phyloP scores from a whole-genome alignment of 53 echinoderm and acorn worm species.

The Zoroaster sp. region DNA sequence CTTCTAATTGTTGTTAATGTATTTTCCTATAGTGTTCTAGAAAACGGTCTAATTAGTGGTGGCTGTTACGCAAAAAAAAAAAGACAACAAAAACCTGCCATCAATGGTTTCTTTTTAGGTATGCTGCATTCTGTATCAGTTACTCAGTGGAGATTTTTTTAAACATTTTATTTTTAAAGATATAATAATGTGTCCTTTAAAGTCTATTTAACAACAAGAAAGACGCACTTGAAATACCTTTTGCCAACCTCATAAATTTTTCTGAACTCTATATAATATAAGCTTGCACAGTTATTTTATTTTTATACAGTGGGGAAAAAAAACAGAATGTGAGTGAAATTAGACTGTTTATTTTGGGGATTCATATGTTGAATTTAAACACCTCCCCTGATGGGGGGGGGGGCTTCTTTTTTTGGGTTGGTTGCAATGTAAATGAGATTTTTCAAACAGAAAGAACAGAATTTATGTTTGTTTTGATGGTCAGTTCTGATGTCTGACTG shows the following conservation, averaged over 20 bases:
- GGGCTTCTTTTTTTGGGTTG: not conserved
- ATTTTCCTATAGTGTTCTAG: not conserved
- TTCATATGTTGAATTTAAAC: not conserved
- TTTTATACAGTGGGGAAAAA: constrained; percentile 36
- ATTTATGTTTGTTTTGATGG: not conserved
- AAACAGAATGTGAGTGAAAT: not conserved
- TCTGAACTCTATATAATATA: constrained; percentile 13
- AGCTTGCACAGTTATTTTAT: constrained; percentile 42
- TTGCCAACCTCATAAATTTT: not conserved
- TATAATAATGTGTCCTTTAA: not conserved
- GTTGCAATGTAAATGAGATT: constrained; percentile 37
- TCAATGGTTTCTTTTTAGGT: not conserved
- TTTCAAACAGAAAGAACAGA: not conserved
- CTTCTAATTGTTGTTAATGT: not conserved
- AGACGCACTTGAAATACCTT: not conserved
- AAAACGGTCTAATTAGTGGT: not conserved
- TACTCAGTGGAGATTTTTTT: not conserved
- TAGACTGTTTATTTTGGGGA: not conserved
- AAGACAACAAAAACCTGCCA: not conserved
- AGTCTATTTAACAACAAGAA: not conserved
- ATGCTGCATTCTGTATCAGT: not conserved
- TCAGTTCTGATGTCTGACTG: not conserved
- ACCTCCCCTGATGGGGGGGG: not conserved
- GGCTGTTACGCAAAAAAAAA: not conserved
- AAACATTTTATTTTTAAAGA: not conserved